phyloP scores from a whole-genome alignment of 2,888 invertebrate genomes.

The Apoda limacodes region DNA sequence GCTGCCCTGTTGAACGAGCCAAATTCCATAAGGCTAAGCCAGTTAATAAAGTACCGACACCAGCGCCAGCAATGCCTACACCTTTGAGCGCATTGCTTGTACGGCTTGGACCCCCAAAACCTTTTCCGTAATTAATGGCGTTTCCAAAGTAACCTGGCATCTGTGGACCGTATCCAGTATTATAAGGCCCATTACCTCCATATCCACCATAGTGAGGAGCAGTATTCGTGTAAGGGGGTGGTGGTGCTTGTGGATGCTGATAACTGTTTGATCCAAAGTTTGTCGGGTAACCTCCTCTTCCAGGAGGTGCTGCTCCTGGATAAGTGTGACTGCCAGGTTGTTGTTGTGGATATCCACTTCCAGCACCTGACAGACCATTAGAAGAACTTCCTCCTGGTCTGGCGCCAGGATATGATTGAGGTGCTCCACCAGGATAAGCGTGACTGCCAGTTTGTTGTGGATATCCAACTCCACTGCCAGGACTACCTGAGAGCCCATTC shows the following conservation, averaged over 20 bases:
- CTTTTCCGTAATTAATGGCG: constrained; percentile 34
- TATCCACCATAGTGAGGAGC: constrained; percentile 28
- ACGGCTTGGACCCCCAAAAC: constrained; percentile 43
- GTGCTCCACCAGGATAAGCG: constrained; percentile 17
- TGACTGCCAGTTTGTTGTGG: no score
- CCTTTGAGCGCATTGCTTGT: constrained; percentile 45
- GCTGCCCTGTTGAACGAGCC: constrained; percentile 53
- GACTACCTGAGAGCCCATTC: constrained; percentile 43
- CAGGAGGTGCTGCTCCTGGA: constrained; percentile 33
- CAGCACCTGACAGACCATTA: constrained; percentile 14
- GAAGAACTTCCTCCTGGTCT: constrained; percentile 23
- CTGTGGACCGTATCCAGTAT: constrained; percentile 30
- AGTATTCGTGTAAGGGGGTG: constrained; percentile 39
- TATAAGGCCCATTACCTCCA: constrained; percentile 30
- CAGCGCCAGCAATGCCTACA: constrained; percentile 57
- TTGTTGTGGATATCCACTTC: constrained; percentile 19
- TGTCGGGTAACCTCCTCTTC: constrained; percentile 27
- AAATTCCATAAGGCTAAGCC: constrained; percentile 64
- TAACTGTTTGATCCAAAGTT: constrained; percentile 34
- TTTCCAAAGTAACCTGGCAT: constrained; percentile 56
- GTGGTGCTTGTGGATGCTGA: constrained; percentile 43
- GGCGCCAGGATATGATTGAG: constrained; percentile 26
- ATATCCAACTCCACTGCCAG: constrained; percentile 14
- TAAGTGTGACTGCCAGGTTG: constrained; percentile 11
- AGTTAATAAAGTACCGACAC: constrained; percentile 57